Evolutionary conservation across 2,888 invertebrate genomes (phyloP), one percentile per base, ranked within the genome.

Genomic region (Agonopterix alstromeriana): DNA sequence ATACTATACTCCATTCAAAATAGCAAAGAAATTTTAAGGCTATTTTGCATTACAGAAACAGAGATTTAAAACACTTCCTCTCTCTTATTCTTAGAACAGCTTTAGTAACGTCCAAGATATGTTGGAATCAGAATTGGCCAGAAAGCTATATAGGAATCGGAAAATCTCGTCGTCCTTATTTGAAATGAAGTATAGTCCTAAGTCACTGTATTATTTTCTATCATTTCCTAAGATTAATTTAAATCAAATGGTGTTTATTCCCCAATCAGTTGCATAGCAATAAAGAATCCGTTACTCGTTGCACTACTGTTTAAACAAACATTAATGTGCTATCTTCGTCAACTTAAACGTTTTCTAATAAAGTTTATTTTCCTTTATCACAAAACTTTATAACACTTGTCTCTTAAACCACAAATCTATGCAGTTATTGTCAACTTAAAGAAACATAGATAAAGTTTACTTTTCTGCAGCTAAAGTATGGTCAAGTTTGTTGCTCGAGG

Each of bases 181-280:
- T n/a, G n/a, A n/a, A n/a, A n/a, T n/a, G n/a, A n/a, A n/a, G n/a
- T n/a, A n/a, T n/a, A n/a, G n/a, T 14, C 1, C 14, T 14, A 2
- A 17, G 17, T 17, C 17, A 17, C 3, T 9, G 38, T 38, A 38
- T 38, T 38, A 44, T 11, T 4, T 35, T 11, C 44, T 35, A 11
- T n/a, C 10, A 35, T 44, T n/a, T 35, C 9, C n/a, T 35, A 8
- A 27, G 27, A 10, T 10, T 44, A 48, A 56, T 60, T 61, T 54
- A 56, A 55, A 48, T 48, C 43, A 40, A 50, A 47, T 40, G 54
- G 54, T 57, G 55, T 58, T 60, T 63, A 66, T 68, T 72, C 70
- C 27, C 67, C 64, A 73, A 73, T 73, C 67, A 67, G 63, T 65
- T 63, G 55, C 61, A 54, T 56, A 53, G 62, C 59, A 67, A 70